Conservation (phyloP, 2,113 vertebrate genomes). For the Acanthisitta chloris region DNA sequence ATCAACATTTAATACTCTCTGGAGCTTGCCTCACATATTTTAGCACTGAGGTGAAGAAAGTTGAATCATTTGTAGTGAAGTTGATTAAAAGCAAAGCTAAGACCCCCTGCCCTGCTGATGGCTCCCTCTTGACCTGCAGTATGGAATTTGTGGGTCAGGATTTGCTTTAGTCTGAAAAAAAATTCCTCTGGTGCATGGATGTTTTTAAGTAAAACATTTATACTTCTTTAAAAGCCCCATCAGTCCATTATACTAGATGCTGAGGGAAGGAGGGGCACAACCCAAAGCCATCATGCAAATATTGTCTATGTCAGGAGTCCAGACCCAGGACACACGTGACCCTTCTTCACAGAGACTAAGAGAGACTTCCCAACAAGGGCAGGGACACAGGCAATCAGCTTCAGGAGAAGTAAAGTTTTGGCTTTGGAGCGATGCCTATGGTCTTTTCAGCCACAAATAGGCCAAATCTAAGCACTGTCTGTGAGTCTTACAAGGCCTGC, state of each 20-base stretch:
- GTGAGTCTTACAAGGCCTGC: background rate
- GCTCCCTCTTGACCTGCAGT: background rate
- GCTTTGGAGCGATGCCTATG: background rate
- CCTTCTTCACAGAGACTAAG: background rate
- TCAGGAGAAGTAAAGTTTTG: background rate
- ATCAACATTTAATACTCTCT: background rate
- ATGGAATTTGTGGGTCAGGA: background rate
- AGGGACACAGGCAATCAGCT: background rate
- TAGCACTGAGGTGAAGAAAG: background rate
- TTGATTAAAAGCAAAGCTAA: background rate
- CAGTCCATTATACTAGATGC: background rate
- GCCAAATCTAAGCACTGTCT: background rate
- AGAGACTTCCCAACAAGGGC: background rate
- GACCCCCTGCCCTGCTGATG: background rate
- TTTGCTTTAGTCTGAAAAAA: background rate
- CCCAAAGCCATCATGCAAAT: background rate
- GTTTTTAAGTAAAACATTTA: background rate
- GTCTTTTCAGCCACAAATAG: background rate
- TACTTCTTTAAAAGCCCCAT: background rate
- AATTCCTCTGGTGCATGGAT: background rate
- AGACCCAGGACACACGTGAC: accelerated
- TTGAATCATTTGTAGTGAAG: background rate
- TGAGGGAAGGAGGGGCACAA: background rate
- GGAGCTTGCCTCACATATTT: background rate
- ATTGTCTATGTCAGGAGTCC: background rate